Evolutionary conservation across 1,140 invertebrate genomes (phyloP).

Genomic region (Melanaphis sacchari): DNA sequence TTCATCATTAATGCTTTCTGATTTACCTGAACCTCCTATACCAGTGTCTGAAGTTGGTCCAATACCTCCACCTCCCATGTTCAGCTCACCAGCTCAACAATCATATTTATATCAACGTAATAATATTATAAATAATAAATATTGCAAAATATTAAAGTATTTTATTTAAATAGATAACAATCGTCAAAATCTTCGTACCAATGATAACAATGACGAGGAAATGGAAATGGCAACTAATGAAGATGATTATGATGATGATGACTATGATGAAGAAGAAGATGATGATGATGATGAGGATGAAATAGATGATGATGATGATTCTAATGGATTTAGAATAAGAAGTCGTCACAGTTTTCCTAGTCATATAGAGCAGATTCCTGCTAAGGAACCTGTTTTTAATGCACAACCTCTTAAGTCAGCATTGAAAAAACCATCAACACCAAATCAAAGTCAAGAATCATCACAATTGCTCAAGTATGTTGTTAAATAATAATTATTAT

Average conservation of each 20-base stretch:
- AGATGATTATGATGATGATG: constrained; percentile 57
- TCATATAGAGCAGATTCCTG: constrained; percentile 86
- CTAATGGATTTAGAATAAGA: constrained; percentile 64
- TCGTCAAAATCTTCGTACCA: constrained; percentile 43
- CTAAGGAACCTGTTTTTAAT: constrained; percentile 84
- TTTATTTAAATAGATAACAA: constrained; percentile 43
- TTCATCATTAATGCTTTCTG: constrained; percentile 71
- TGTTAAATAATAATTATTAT: constrained; percentile 2
- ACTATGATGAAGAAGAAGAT: constrained; percentile 53
- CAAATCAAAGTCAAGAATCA: constrained; percentile 66
- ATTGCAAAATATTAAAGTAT: not conserved
- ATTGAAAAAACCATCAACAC: constrained; percentile 81
- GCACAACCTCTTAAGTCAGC: constrained; percentile 89
- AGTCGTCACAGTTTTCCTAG: constrained; percentile 68
- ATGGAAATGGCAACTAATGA: constrained; percentile 50
- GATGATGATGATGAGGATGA: constrained; percentile 65
- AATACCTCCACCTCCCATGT: constrained; percentile 92
- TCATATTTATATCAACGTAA: constrained; percentile 56
- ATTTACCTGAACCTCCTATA: constrained; percentile 88
- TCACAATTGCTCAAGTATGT: constrained; percentile 53
- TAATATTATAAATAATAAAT: not conserved
- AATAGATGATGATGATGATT: constrained; percentile 67
- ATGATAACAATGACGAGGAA: constrained; percentile 34
- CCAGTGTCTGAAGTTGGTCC: constrained; percentile 91
- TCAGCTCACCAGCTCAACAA: constrained; percentile 86